Percentiles rank a stretch among this genome's conserved stretches.
Conservation (phyloP, 2,888 invertebrate species). For the Neuroscelio doddi region DNA sequence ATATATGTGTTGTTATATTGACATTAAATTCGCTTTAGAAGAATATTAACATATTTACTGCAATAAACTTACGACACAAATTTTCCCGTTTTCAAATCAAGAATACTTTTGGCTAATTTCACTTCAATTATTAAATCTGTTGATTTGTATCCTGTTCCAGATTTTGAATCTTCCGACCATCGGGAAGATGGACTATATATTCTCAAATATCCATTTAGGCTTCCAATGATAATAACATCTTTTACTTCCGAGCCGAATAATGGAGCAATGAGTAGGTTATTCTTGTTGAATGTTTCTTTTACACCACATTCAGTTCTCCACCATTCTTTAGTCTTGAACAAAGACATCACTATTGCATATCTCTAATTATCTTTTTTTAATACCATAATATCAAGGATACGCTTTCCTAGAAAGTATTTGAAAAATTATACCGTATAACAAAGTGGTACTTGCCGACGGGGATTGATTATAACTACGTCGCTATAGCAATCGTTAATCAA, state of each 20-base stretch:
- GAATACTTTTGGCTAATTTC: slow-evolving; percentile 81
- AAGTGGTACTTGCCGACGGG: background rate
- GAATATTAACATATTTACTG: too few relatives aligned
- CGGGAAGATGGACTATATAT: slow-evolving; percentile 79
- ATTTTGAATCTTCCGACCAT: slow-evolving; percentile 64
- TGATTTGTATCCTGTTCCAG: slow-evolving; percentile 71
- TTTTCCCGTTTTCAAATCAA: slow-evolving; percentile 88
- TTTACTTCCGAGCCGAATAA: slow-evolving; percentile 51
- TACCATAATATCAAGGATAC: background rate
- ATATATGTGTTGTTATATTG: background rate
- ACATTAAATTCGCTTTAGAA: slow-evolving; percentile 11
- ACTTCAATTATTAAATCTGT: slow-evolving; percentile 85
- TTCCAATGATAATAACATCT: slow-evolving; percentile 83
- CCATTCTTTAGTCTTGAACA: slow-evolving; percentile 93
- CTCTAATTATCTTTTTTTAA: too few relatives aligned
- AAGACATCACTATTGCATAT: slow-evolving; percentile 81
- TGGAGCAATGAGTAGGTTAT: slow-evolving; percentile 58
- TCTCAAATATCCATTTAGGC: slow-evolving; percentile 85
- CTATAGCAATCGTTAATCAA: background rate
- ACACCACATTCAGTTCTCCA: slow-evolving; percentile 85
- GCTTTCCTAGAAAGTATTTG: background rate
- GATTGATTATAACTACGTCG: background rate
- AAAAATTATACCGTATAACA: background rate
- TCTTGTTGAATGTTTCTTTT: slow-evolving; percentile 77
- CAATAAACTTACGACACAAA: slow-evolving; percentile 88